Conservation (phyloP, 2,797 vertebrate species). For the Hyperoplus lanceolatus region DNA sequence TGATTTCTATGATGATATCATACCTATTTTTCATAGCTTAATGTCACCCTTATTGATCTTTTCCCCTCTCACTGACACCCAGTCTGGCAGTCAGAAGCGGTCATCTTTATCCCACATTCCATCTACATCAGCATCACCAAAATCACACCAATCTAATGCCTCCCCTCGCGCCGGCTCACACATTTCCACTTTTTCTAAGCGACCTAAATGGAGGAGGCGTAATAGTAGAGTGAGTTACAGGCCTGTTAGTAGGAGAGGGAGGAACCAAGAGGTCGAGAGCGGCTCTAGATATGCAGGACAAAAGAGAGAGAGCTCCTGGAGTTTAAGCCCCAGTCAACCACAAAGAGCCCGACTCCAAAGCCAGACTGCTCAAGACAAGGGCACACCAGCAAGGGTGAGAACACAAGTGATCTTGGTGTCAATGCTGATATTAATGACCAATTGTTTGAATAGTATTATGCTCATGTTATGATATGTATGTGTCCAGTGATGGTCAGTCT, state of each 20-base stretch:
- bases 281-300: neutral
- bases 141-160: neutral
- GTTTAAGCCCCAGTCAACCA: neutral
- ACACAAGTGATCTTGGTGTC: neutral
- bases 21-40: too few species aligned
- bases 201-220: too few species aligned
- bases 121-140: neutral
- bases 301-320: neutral
- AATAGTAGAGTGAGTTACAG: accelerated
- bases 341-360: neutral
- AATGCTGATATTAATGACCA: neutral
- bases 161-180: neutral
- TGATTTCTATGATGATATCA: too few species aligned
- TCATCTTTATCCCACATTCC: neutral
- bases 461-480: too few species aligned
- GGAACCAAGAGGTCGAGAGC: neutral
- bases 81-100: neutral
- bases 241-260: too few species aligned
- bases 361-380: neutral
- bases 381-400: neutral
- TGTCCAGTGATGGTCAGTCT: too few species aligned
- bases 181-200: neutral
- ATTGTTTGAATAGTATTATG: too few species aligned
- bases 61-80: too few species aligned
- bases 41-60: neutral